phyloP scores from a whole-genome alignment of 2,797 vertebrate genomes.

The Chrosomus eos region DNA sequence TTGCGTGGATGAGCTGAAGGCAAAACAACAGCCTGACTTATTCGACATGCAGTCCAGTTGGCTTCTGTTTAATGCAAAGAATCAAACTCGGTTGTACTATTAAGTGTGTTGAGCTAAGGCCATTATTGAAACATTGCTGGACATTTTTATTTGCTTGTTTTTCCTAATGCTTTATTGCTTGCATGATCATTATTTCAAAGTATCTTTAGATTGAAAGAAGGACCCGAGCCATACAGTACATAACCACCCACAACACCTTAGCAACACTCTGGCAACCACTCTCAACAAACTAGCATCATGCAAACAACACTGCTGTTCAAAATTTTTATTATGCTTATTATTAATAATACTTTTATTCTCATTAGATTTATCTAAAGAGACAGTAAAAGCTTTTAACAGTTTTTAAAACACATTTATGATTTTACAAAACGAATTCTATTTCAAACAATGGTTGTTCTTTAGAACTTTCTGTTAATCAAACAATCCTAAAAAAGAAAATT shows the following conservation, averaged over 20 bases:
- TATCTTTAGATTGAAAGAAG: background rate
- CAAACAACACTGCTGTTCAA: background rate
- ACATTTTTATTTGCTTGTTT: background rate
- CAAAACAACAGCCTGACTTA: background rate
- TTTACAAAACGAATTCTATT: background rate
- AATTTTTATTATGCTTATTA: background rate
- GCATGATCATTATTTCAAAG: background rate
- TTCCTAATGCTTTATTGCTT: background rate
- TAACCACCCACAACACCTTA: background rate
- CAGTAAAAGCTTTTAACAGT: background rate
- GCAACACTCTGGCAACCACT: background rate
- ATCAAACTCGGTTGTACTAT: background rate
- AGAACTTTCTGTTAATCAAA: background rate
- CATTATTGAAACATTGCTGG: background rate
- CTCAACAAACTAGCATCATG: background rate
- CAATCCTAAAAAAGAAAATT: background rate
- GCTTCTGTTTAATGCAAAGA: background rate
- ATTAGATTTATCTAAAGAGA: background rate
- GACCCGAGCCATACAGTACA: background rate
- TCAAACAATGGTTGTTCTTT: background rate
- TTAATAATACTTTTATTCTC: background rate
- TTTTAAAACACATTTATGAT: background rate
- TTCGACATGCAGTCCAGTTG: background rate
- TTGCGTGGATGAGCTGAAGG: background rate
- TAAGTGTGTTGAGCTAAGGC: background rate